A percentile compares a stretch with the other conserved stretches of the same genome.
These are phyloP conservation scores for Loriculus beryllinus DNA, from an alignment of 2,797 vertebrate genomes.

Conservation along the genomic window DNA sequence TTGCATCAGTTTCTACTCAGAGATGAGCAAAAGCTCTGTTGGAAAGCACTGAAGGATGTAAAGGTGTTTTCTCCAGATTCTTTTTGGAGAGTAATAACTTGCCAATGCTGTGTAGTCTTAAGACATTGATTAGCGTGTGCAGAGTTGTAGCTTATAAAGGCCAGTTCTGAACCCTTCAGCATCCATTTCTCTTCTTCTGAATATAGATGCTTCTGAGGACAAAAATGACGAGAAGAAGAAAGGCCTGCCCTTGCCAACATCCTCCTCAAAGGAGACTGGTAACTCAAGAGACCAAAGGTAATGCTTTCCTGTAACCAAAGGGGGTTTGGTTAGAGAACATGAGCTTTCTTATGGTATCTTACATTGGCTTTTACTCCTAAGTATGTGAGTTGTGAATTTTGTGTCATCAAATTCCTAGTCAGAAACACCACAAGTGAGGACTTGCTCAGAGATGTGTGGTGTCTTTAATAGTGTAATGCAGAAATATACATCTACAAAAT, in stretches of 20 bases:
- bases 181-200: neutral
- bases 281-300: conserved; percentile 85
- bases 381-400: neutral
- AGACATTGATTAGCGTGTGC: neutral
- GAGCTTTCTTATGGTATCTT: neutral
- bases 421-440: neutral
- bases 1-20: neutral
- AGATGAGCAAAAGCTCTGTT: neutral
- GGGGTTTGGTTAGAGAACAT: neutral
- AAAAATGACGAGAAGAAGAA: conserved; percentile 85
- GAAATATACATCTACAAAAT: neutral
- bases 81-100: neutral
- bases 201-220: conserved; percentile 85
- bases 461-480: neutral
- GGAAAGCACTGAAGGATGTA: neutral
- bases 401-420: neutral
- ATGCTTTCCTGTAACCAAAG: neutral
- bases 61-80: neutral
- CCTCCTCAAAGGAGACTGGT: conserved; percentile 81
- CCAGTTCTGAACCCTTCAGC: neutral
- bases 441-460: neutral
- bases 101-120: neutral
- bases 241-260: conserved; percentile 76
- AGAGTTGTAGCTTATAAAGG: neutral
- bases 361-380: neutral